phyloP scores from a whole-genome alignment of 2,797 vertebrate genomes.

The Bovichtus variegatus region DNA sequence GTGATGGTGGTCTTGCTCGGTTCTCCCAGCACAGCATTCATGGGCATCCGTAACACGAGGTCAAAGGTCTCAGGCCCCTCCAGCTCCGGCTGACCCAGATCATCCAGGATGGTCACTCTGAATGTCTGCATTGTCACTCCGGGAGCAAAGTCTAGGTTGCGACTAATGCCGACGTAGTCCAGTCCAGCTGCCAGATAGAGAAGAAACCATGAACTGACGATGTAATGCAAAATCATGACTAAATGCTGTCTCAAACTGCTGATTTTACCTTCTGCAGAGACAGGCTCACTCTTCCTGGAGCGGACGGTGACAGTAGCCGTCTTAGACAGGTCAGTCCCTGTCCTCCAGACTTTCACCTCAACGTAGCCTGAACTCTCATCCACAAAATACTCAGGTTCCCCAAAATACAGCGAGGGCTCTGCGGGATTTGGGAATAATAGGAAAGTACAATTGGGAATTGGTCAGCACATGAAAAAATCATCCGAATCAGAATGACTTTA shows the following conservation, averaged over 20 bases:
- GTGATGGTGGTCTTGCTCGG: constrained; percentile 89
- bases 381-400: constrained; percentile 83
- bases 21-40: constrained; percentile 88
- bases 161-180: constrained; percentile 90
- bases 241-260: neutral
- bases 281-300: constrained; percentile 88
- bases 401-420: constrained; percentile 90
- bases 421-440: constrained; percentile 14
- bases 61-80: constrained; percentile 91
- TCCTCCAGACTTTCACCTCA: constrained; percentile 90
- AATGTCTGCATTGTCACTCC: constrained; percentile 90
- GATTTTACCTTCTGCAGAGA: constrained; percentile 88
- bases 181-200: constrained; percentile 84
- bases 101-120: constrained; percentile 89
- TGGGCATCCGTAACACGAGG: constrained; percentile 88
- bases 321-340: constrained; percentile 90
- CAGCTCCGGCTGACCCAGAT: constrained; percentile 88
- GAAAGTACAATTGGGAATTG: neutral
- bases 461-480: neutral
- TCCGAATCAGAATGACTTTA: too few species aligned
- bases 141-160: constrained; percentile 89
- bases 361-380: constrained; percentile 88
- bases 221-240: neutral
- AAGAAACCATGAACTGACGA: neutral
- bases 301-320: constrained; percentile 85